These are phyloP conservation scores for Rhagonycha fulva DNA, from an alignment of 2,888 invertebrate species.

Conservation along the genomic window DNA sequence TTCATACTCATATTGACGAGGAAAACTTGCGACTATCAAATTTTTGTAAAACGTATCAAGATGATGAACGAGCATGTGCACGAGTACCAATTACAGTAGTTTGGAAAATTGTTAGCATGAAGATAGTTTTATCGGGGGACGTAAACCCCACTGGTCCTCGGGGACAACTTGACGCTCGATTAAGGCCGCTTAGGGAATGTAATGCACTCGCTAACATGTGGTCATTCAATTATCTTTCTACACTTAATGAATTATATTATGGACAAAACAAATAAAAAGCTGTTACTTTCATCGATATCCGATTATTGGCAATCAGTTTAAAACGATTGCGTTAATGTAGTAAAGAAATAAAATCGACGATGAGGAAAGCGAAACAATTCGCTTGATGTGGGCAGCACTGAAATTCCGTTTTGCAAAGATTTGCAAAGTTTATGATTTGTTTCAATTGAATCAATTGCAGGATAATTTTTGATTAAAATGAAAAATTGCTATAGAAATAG, in stretches of 20 bases:
- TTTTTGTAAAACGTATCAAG: background rate
- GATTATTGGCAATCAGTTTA: background rate
- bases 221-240: constrained; percentile 37
- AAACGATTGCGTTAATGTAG: background rate
- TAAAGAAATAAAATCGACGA: background rate
- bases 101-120: constrained; percentile 14
- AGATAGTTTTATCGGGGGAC: constrained; percentile 27
- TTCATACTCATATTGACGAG: constrained; percentile 15
- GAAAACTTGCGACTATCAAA: constrained; percentile 21
- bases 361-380: too few species aligned
- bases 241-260: constrained; percentile 51
- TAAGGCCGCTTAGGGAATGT: constrained; percentile 54
- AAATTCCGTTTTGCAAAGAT: background rate
- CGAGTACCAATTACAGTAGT: constrained; percentile 22
- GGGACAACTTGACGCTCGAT: constrained; percentile 55
- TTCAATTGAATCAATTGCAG: background rate
- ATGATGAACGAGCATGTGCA: constrained; percentile 19
- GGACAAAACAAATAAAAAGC: constrained; percentile 38
- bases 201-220: constrained; percentile 54
- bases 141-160: constrained; percentile 43
- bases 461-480: constrained; percentile 7
- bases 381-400: background rate
- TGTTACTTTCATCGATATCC: background rate
- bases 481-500: constrained; percentile 19
- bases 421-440: background rate